Evolutionary conservation across 2,888 invertebrate genomes (phyloP).

Genomic region (Argyresthia goedartella): DNA sequence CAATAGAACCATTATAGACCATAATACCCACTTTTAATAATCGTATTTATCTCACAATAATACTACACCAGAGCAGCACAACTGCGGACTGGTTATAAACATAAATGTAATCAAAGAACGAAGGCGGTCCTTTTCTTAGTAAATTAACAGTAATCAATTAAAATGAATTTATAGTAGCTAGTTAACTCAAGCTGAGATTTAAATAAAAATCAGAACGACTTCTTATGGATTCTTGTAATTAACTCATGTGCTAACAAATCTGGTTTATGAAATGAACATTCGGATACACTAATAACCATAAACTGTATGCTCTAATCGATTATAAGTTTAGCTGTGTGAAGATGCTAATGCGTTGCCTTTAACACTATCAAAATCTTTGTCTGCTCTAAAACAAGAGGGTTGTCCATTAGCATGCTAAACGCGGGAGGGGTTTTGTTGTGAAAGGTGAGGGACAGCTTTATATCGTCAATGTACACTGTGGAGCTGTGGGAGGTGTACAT

Average conservation of each 20-base stretch:
- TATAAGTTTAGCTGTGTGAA: no score
- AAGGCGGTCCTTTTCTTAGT: constrained; percentile 46
- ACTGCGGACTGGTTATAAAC: constrained; percentile 26
- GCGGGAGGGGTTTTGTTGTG: no score
- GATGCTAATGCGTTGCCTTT: no score
- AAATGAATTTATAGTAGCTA: constrained; percentile 46
- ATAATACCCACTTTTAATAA: not conserved
- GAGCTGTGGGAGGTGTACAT: no score
- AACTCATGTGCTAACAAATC: constrained; percentile 37
- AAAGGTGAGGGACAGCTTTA: no score
- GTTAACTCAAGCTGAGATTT: constrained; percentile 30
- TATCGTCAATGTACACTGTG: no score
- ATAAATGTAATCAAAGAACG: constrained; percentile 51
- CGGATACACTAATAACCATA: constrained; percentile 1
- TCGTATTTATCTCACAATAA: not conserved
- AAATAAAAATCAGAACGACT: constrained; percentile 35
- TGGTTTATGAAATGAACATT: constrained; percentile 20
- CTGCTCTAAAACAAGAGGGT: no score
- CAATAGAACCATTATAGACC: not conserved
- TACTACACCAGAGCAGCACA: not conserved
- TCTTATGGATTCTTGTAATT: constrained; percentile 44
- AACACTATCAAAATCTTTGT: no score
- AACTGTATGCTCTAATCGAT: no score
- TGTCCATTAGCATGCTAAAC: no score
- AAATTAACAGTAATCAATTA: constrained; percentile 56